Evolutionary conservation across 2,888 invertebrate genomes (phyloP).

Genomic region (Microctonus brassicae): DNA sequence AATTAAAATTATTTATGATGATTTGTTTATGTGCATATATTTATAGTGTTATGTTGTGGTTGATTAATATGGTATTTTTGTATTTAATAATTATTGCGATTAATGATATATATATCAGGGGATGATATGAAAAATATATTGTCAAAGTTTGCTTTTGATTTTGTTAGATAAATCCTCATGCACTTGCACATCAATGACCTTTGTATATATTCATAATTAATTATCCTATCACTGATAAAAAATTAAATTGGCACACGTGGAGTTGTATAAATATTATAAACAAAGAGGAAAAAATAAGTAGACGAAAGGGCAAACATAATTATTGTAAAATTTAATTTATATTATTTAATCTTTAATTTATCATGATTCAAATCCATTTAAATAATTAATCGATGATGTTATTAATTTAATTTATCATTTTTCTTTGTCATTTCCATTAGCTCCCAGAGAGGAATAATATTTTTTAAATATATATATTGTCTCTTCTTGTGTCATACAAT

Average conservation of each 20-base stretch:
- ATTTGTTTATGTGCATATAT: too few relatives aligned
- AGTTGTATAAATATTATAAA: not conserved
- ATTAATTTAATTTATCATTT: not conserved
- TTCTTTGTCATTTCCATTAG: not conserved
- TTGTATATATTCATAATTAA: not conserved
- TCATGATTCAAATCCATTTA: not conserved
- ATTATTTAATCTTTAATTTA: too few relatives aligned
- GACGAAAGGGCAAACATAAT: not conserved
- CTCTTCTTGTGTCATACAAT: conserved; percentile 39
- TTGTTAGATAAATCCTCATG: not conserved
- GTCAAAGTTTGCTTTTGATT: not conserved
- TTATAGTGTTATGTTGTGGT: too few relatives aligned
- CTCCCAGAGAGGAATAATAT: not conserved
- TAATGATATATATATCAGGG: too few relatives aligned
- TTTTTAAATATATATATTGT: too few relatives aligned
- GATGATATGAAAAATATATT: not conserved
- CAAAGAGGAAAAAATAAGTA: not conserved
- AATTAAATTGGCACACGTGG: not conserved
- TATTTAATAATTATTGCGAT: too few relatives aligned
- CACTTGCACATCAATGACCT: not conserved
- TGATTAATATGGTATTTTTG: too few relatives aligned
- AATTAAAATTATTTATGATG: too few relatives aligned
- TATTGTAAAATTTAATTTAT: not conserved
- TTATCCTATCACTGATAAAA: not conserved
- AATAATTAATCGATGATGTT: not conserved